Conservation (phyloP, 2,888 invertebrate species). For the Leucophenga montana region DNA sequence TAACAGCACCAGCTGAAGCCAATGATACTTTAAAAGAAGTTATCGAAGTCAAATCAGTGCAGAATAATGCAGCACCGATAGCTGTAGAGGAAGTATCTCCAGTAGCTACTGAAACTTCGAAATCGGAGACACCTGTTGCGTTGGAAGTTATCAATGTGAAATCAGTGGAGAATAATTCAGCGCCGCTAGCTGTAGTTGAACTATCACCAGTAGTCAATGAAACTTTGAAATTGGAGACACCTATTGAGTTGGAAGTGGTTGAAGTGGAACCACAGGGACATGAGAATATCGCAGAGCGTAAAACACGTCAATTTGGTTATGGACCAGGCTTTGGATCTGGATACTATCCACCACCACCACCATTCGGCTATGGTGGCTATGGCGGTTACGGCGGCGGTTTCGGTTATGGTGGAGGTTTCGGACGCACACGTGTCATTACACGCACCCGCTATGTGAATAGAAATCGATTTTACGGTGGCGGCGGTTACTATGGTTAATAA, state of each 20-base stretch:
- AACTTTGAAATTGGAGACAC: constrained; percentile 33
- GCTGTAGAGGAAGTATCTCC: too few species aligned
- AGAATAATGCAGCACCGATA: too few species aligned
- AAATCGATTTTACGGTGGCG: constrained; percentile 25
- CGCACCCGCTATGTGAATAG: constrained; percentile 39
- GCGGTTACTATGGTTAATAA: constrained; percentile 50
- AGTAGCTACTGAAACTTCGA: too few species aligned
- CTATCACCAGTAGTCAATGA: background rate
- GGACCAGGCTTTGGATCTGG: constrained; percentile 44
- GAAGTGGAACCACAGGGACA: constrained; percentile 40
- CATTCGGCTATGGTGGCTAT: constrained; percentile 44
- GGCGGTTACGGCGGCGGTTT: constrained; percentile 35
- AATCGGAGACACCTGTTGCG: background rate
- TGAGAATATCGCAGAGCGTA: constrained; percentile 47
- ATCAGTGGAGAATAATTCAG: background rate
- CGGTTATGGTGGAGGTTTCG: constrained; percentile 37
- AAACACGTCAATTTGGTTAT: constrained; percentile 56
- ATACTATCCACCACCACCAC: constrained; percentile 56
- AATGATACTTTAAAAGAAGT: constrained; percentile 5
- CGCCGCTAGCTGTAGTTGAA: background rate
- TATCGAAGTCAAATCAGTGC: constrained; percentile 12
- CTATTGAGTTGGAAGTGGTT: background rate
- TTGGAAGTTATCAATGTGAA: constrained; percentile 16
- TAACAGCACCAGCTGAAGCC: too few species aligned
- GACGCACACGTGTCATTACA: constrained; percentile 37